Base-by-base conservation (phyloP, 2,797 vertebrate genomes). In the Sciurus carolinensis region DNA sequence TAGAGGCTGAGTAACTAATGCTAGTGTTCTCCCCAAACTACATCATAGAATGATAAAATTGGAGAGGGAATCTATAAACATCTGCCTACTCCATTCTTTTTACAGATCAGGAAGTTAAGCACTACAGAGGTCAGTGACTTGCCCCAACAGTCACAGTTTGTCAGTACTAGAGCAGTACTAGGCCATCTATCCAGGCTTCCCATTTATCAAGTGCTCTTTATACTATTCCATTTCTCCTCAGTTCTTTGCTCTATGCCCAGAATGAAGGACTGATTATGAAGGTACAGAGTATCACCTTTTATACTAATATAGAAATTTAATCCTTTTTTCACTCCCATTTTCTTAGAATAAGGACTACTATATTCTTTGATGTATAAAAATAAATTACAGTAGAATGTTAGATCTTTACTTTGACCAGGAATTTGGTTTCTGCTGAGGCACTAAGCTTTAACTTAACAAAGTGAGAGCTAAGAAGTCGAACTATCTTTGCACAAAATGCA, bases 391-490 rank as follows among this genome's bases (percentile, higher is more conserved):
- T 22, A 77, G 30, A 54, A 71, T 64, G 75, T 64, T 76, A 71
- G 0, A 47, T 81, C 62, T 92, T 80, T 59, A 67, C 36, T 52
- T 64, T 33, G 2, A 77, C 20, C 14, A 52, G 73, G 42, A 83
- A 83, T 75, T 30, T 69, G n/a, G 14, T 54, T 59, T 91, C 77
- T 57, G 33, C 33, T 26, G 20, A 76, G 28, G 50, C 10, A 47
- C 26, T 7, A 59, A 14, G 72, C 54, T 91, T 96, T 84, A 92
- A 89, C 71, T n/a, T 87, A 82, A 87, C 33, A 75, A 87, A 86
- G 85, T 4, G 9, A 72, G 7, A 77, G 24, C 30, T 64, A 87
- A 66, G n/a, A 73, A 85, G 69, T 76, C 44, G 85, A 76, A 84
- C n/a, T 26, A 47, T 77, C 86, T 94, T 83, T 36, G 44, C 30